Conservation (phyloP, 2,888 invertebrate genomes). For the Metalampra italica region DNA sequence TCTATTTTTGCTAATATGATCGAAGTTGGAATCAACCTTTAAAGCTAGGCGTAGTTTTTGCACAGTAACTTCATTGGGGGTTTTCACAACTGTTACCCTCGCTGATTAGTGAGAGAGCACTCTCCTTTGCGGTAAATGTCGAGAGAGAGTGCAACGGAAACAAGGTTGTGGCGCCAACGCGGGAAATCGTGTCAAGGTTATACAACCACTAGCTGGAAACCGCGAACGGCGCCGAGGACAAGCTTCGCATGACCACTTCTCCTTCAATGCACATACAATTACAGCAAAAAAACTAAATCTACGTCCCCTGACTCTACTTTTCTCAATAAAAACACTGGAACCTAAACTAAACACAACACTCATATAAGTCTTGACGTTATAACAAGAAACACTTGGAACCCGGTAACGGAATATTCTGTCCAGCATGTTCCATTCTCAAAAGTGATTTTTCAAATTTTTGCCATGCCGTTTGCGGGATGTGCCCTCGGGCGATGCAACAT, state of each 20-base stretch:
- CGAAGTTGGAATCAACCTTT: neutral
- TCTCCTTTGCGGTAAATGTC: slow-evolving; percentile 60
- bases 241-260: slow-evolving; percentile 30
- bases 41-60: slow-evolving; percentile 8
- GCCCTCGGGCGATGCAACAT: slow-evolving; percentile 61
- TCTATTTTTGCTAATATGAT: slow-evolving; percentile 2
- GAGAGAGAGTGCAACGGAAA: slow-evolving; percentile 68
- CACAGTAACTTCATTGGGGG: slow-evolving; percentile 13
- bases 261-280: slow-evolving; percentile 25
- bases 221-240: slow-evolving; percentile 50
- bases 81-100: slow-evolving; percentile 21
- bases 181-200: slow-evolving; percentile 77
- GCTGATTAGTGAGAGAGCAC: slow-evolving; percentile 50
- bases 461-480: slow-evolving; percentile 51
- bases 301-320: slow-evolving; percentile 9
- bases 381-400: slow-evolving; percentile 25
- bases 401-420: slow-evolving; percentile 26
- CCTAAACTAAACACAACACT: slow-evolving; percentile 48
- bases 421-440: slow-evolving; percentile 51
- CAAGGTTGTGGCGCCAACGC: slow-evolving; percentile 65
- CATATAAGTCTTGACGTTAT: slow-evolving; percentile 24
- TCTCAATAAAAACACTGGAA: slow-evolving; percentile 24
- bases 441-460: slow-evolving; percentile 57
- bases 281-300: slow-evolving; percentile 19
- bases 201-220: slow-evolving; percentile 52